phyloP scores from a whole-genome alignment of 2,797 vertebrate species.

The Pitangus sulphuratus region DNA sequence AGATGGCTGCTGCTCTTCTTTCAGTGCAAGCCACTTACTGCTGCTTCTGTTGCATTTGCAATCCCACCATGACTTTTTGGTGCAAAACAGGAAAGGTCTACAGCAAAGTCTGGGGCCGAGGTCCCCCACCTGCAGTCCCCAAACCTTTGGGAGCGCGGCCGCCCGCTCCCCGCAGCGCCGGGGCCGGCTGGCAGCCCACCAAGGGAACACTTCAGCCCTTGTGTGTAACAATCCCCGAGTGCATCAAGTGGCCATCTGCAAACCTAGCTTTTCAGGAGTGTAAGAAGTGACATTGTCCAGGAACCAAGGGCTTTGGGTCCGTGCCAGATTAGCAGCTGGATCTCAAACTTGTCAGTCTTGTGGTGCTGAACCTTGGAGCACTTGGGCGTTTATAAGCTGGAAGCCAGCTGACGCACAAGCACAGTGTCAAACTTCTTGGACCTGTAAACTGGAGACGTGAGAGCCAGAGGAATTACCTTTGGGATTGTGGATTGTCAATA shows the following conservation, averaged over 20 bases:
- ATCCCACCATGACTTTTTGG: not conserved
- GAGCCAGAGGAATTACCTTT: conserved; percentile 25
- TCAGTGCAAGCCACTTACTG: not conserved
- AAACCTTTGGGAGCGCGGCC: rapidly evolving
- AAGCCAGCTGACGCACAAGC: not conserved
- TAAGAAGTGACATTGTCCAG: conserved; percentile 63
- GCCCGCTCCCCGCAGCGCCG: rapidly evolving
- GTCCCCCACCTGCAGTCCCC: not conserved
- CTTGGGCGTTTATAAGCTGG: conserved; percentile 41
- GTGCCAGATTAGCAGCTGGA: conserved; percentile 66
- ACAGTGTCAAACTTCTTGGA: not conserved
- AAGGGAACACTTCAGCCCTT: conserved; percentile 43
- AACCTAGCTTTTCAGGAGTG: conserved; percentile 51
- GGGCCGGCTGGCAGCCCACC: conserved; percentile 40
- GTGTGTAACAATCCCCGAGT: not conserved
- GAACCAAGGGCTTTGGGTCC: conserved; percentile 57
- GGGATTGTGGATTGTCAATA: conserved; percentile 1
- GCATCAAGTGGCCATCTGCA: conserved; percentile 65
- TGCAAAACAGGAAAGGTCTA: not conserved
- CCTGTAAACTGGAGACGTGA: not conserved
- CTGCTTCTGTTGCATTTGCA: not conserved
- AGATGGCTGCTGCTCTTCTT: not conserved
- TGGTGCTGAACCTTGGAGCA: conserved; percentile 34
- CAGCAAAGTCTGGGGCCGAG: not conserved
- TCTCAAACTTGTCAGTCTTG: conserved; percentile 33